phyloP scores from a whole-genome alignment of 2,888 invertebrate species.

The Eupeodes latifasciatus region DNA sequence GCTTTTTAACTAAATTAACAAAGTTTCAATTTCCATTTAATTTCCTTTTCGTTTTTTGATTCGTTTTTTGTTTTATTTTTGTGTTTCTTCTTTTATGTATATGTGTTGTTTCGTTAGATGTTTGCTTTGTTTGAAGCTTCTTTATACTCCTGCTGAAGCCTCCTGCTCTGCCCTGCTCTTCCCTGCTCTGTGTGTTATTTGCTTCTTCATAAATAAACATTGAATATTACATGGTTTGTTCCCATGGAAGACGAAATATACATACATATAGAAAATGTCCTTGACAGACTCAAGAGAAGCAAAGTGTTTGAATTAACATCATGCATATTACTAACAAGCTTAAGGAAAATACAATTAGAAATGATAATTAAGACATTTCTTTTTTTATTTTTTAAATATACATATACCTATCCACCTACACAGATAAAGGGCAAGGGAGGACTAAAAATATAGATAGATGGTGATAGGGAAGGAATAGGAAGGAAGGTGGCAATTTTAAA shows the following conservation, averaged over 20 bases:
- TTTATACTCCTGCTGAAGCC: neutral
- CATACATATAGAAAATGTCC: conserved; percentile 20
- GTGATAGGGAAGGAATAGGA: neutral
- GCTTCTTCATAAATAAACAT: conserved; percentile 64
- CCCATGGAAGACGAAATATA: conserved; percentile 19
- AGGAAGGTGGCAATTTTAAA: neutral
- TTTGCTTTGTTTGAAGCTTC: conserved; percentile 22
- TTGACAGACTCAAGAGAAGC: conserved; percentile 39
- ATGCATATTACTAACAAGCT: conserved; percentile 26
- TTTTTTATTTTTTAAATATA: conserved; percentile 1
- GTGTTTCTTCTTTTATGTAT: neutral
- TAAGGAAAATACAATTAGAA: conserved; percentile 56
- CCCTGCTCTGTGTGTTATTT: neutral
- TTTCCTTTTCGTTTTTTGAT: conserved; percentile 31
- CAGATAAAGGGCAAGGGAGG: neutral
- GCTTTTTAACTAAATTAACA: conserved; percentile 66
- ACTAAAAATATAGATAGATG: neutral
- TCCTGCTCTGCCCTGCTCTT: neutral
- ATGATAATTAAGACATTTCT: conserved; percentile 56
- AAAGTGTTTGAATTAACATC: conserved; percentile 40
- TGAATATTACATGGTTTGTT: conserved; percentile 53
- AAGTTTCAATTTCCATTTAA: conserved; percentile 72
- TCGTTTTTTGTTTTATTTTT: neutral
- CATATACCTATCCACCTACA: neutral
- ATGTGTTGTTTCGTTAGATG: neutral